Conservation (phyloP, 1,140 invertebrate species). For the Cataglyphis hispanica region DNA sequence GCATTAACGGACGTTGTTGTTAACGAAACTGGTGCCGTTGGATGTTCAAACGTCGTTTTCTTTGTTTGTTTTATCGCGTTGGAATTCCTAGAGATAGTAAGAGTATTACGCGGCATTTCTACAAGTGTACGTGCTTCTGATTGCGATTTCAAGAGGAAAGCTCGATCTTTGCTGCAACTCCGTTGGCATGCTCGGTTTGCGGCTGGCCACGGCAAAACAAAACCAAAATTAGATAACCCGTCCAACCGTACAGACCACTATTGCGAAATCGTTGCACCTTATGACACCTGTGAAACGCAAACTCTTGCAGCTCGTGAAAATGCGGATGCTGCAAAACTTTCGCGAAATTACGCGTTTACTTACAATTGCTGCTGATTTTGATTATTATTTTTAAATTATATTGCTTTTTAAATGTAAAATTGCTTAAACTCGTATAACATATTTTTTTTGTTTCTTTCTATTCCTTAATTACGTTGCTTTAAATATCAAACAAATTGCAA, state of each 20-base stretch:
- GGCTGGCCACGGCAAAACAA: conserved; percentile 42
- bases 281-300: conserved; percentile 32
- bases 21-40: conserved; percentile 9
- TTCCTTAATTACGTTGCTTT: neutral
- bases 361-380: neutral
- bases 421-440: neutral
- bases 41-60: conserved; percentile 14
- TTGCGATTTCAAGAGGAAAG: conserved; percentile 59
- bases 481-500: neutral
- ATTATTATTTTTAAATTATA: neutral
- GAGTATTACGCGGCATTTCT: conserved; percentile 32
- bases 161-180: conserved; percentile 49
- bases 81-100: conserved; percentile 50
- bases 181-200: conserved; percentile 34
- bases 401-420: neutral
- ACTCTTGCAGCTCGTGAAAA: neutral
- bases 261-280: conserved; percentile 40
- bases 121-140: conserved; percentile 41
- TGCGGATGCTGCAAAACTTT: conserved; percentile 9
- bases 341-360: neutral
- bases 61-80: conserved; percentile 15
- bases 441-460: neutral
- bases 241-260: conserved; percentile 13
- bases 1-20: conserved; percentile 11
- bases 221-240: conserved; percentile 56